Conservation (phyloP, 2,113 vertebrate species). For the Austrofundulus limnaeus region DNA sequence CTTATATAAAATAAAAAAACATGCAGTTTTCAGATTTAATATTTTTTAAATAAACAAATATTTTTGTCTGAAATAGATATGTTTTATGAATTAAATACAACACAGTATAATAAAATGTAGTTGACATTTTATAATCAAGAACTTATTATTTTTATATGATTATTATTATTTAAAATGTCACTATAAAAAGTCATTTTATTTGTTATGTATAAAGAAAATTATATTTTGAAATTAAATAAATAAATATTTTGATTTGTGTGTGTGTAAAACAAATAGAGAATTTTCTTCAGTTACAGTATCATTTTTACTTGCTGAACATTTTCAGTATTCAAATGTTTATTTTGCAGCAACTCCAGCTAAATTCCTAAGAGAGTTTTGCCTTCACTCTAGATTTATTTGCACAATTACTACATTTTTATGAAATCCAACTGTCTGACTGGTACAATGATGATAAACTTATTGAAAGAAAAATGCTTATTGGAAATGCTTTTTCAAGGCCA, state of each 20-base stretch:
- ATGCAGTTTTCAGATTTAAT: not conserved
- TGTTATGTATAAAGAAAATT: too few relatives aligned
- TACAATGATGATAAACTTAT: conserved; percentile 1
- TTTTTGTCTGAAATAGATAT: not conserved
- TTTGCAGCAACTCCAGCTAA: conserved; percentile 8
- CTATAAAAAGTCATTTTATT: too few relatives aligned
- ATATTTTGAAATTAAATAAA: too few relatives aligned
- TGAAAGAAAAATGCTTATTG: conserved; percentile 9
- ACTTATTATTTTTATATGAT: too few relatives aligned
- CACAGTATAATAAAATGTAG: not conserved
- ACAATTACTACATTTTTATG: conserved; percentile 5
- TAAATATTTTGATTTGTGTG: not conserved
- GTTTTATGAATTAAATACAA: conserved; percentile 4
- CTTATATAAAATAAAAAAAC: conserved; percentile 1
- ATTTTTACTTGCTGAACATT: not conserved
- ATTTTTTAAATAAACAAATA: not conserved
- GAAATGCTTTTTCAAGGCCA: conserved; percentile 1
- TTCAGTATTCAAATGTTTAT: not conserved
- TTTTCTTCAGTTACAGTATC: not conserved
- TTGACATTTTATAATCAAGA: conserved; percentile 1
- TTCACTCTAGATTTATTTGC: conserved; percentile 3
- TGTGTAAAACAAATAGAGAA: not conserved
- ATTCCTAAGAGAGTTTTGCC: not conserved
- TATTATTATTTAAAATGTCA: too few relatives aligned
- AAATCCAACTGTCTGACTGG: not conserved